Evolutionary conservation across 2,797 vertebrate genomes (phyloP).

Genomic region (Neoniphon sammara): DNA sequence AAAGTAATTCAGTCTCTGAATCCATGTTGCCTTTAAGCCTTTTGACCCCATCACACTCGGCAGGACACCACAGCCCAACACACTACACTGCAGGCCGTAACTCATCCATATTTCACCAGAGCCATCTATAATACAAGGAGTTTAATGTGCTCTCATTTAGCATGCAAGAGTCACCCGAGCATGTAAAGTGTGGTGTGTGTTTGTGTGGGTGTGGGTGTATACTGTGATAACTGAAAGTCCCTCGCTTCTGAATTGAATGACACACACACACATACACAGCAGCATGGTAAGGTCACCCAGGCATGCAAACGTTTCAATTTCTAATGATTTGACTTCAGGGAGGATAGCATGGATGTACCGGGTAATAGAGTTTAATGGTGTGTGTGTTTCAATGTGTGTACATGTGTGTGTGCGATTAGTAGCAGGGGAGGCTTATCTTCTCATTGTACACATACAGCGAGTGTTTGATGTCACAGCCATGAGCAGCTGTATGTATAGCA

Average conservation of each 20-base stretch:
- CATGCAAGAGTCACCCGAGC: slow-evolving; percentile 27
- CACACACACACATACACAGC: background rate
- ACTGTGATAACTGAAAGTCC: background rate
- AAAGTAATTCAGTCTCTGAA: slow-evolving; percentile 41
- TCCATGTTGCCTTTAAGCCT: slow-evolving; percentile 32
- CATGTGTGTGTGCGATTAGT: slow-evolving; percentile 2
- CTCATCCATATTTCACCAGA: slow-evolving; percentile 55
- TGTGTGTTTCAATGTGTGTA: slow-evolving; percentile 11
- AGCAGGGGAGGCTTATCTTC: slow-evolving; percentile 13
- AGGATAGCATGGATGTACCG: background rate
- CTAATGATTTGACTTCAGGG: slow-evolving; percentile 7
- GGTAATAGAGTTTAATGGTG: background rate
- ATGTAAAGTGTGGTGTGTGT: background rate
- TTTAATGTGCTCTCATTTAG: slow-evolving; percentile 21
- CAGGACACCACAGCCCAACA: slow-evolving; percentile 2
- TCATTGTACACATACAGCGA: background rate
- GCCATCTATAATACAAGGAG: slow-evolving; percentile 43
- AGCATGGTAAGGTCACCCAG: too few species aligned
- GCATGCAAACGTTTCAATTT: background rate
- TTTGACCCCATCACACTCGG: slow-evolving; percentile 30
- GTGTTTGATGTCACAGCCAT: background rate
- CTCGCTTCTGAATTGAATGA: background rate
- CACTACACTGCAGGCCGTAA: background rate
- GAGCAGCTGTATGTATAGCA: background rate
- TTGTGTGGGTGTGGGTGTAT: too few species aligned